Evolutionary conservation across 2,113 vertebrate genomes (phyloP).

Genomic region (Rhodinocichla rosea): DNA sequence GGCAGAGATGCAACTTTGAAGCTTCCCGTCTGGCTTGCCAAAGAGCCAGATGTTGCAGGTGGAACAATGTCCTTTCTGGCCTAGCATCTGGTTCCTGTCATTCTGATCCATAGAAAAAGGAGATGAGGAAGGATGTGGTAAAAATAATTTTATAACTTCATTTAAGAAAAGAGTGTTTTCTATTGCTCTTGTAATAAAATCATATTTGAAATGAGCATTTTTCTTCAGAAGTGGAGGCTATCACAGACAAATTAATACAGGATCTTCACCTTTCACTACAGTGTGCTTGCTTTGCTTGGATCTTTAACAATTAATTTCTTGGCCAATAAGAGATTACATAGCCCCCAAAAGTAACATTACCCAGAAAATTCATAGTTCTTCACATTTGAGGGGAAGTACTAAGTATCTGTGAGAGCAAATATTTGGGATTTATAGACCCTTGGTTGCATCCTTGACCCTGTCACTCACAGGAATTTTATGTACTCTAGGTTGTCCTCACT

Average conservation of each 20-base stretch:
- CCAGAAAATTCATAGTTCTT: not conserved
- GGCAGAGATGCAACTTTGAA: conserved; percentile 75
- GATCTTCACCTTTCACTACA: not conserved
- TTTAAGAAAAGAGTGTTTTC: conserved; percentile 59
- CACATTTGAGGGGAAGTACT: not conserved
- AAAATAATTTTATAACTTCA: conserved; percentile 52
- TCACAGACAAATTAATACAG: not conserved
- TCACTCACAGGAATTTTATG: not conserved
- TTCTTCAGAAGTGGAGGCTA: not conserved
- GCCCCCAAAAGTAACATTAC: not conserved
- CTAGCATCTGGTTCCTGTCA: conserved; percentile 71
- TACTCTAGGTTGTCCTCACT: not conserved
- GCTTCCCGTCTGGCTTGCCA: conserved; percentile 64
- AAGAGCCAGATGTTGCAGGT: conserved; percentile 79
- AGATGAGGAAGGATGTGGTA: conserved; percentile 60
- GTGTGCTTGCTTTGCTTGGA: not conserved
- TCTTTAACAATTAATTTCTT: not conserved
- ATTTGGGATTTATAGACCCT: not conserved
- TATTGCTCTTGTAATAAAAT: conserved; percentile 14
- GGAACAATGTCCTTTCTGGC: conserved; percentile 58
- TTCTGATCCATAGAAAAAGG: conserved; percentile 66
- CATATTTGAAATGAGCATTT: conserved; percentile 10
- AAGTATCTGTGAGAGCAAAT: not conserved
- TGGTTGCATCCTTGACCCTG: not conserved
- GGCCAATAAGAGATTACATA: not conserved